Percentiles rank a stretch among this genome's conserved stretches.
phyloP scores from a whole-genome alignment of 2,113 vertebrate species.

The Oreochromis aureus region DNA sequence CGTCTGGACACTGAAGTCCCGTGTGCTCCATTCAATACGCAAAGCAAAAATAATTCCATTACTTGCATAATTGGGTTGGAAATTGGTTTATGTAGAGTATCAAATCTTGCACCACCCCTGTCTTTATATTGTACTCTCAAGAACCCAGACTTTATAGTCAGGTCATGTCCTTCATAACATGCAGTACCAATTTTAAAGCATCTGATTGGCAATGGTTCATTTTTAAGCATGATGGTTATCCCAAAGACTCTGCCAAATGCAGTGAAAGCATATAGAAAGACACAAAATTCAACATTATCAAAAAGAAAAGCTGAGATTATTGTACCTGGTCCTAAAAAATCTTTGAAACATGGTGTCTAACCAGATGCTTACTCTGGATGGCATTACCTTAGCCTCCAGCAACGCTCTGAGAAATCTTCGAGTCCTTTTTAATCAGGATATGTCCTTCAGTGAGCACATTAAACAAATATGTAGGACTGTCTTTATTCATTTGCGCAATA shows the following conservation, averaged over 20 bases:
- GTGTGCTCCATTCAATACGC: not conserved
- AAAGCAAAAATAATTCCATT: not conserved
- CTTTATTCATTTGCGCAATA: not conserved
- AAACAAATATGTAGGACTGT: not conserved
- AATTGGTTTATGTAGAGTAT: not conserved
- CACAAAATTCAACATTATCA: not conserved
- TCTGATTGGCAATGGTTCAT: not conserved
- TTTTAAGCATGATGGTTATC: not conserved
- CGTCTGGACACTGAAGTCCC: slow-evolving; percentile 1
- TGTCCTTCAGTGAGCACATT: not conserved
- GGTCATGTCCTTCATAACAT: not conserved
- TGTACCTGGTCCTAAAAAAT: not conserved
- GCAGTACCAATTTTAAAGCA: not conserved
- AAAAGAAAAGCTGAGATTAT: not conserved
- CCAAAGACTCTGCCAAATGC: not conserved
- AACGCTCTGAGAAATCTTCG: not conserved
- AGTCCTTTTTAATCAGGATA: not conserved
- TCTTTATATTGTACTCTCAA: not conserved
- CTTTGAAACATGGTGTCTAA: not conserved
- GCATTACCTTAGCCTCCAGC: not conserved
- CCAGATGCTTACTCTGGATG: not conserved
- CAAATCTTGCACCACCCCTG: not conserved
- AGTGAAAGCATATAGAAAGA: not conserved
- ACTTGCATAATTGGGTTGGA: not conserved
- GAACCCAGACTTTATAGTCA: not conserved